A percentile compares a stretch with the other conserved stretches of the same genome.
Evolutionary conservation across 2,888 invertebrate species (phyloP).

Genomic region (Alloscopus bannaensis): DNA sequence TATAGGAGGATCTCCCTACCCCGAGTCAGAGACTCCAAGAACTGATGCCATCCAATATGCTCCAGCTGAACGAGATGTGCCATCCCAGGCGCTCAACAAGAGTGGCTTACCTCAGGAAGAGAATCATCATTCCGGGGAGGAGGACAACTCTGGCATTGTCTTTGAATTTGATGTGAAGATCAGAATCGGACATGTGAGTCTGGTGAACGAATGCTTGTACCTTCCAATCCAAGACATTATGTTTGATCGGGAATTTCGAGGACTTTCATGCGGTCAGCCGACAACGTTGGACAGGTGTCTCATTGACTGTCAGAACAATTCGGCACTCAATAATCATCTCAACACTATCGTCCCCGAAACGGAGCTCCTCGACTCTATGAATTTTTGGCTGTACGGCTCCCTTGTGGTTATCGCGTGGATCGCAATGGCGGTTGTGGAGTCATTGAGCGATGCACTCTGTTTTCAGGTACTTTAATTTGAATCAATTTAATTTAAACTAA

Average conservation of each 20-base stretch:
- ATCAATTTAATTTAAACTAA: no score
- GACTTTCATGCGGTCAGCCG: constrained; percentile 59
- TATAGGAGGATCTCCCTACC: neutral
- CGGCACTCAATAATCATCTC: constrained; percentile 68
- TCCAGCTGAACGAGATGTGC: constrained; percentile 36
- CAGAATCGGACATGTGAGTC: constrained; percentile 32
- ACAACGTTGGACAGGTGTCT: constrained; percentile 62
- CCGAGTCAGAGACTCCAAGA: constrained; percentile 37
- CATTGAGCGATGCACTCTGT: constrained; percentile 92
- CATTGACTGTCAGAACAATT: constrained; percentile 68
- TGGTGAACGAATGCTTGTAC: constrained; percentile 55
- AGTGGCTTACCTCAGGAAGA: constrained; percentile 5
- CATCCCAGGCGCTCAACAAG: constrained; percentile 25
- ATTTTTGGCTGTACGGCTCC: constrained; percentile 87
- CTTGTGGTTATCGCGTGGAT: constrained; percentile 88
- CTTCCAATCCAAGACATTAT: constrained; percentile 63
- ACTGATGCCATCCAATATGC: constrained; percentile 53
- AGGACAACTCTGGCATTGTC: constrained; percentile 13
- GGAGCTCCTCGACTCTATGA: constrained; percentile 75
- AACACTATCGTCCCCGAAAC: constrained; percentile 63
- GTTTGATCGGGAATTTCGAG: constrained; percentile 47
- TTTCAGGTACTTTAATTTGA: no score
- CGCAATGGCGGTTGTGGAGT: constrained; percentile 90
- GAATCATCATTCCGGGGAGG: neutral
- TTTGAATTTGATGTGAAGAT: constrained; percentile 47